Percentiles rank a stretch among this genome's conserved stretches.
Conservation (phyloP, 2,888 invertebrate species). For the Arrhopalites spinosus region DNA sequence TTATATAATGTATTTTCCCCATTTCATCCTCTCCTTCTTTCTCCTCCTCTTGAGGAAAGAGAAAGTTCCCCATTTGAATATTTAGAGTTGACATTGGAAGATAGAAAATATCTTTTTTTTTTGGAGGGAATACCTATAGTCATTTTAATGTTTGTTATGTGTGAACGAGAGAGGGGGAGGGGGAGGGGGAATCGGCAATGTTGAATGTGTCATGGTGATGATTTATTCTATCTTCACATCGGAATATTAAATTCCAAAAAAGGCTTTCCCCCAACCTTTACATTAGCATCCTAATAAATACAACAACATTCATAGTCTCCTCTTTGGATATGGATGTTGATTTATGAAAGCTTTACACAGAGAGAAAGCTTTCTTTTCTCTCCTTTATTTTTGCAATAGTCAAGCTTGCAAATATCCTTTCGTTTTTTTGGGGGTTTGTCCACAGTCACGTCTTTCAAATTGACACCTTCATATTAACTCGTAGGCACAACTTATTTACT, state of each 20-base stretch:
- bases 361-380: no score
- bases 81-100: slow-evolving; percentile 3
- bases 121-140: no score
- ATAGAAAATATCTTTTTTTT: not conserved
- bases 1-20: no score
- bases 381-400: slow-evolving; percentile 5
- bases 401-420: not conserved
- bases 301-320: not conserved
- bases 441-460: slow-evolving; percentile 1
- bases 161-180: not conserved
- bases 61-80: not conserved
- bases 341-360: slow-evolving; percentile 18
- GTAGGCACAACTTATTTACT: not conserved
- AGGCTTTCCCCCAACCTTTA: not conserved
- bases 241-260: slow-evolving; percentile 8
- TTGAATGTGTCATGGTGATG: slow-evolving; percentile 3
- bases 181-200: not conserved
- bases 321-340: slow-evolving; percentile 10
- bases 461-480: slow-evolving; percentile 1
- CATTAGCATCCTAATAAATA: slow-evolving; percentile 3
- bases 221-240: slow-evolving; percentile 10
- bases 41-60: not conserved
- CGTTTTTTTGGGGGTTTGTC: not conserved
- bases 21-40: not conserved
- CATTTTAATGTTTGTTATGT: not conserved